Evolutionary conservation across 1,140 invertebrate genomes (phyloP).

Genomic region (Rhagoletis pomonella): DNA sequence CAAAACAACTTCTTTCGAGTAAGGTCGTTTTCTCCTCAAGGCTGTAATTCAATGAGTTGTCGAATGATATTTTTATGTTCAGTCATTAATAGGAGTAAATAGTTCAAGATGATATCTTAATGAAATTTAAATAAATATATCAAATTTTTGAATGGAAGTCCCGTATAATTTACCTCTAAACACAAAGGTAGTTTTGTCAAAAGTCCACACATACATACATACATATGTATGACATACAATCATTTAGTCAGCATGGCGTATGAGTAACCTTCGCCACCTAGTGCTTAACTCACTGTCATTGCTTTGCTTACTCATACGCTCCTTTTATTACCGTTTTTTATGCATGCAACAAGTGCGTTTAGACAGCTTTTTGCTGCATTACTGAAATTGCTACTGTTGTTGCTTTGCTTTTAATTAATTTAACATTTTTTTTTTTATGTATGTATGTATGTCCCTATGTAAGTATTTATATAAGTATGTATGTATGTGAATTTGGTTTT

Average conservation of each 20-base stretch:
- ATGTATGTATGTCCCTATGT: not conserved
- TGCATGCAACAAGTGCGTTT: conserved; percentile 14
- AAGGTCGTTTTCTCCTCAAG: too few species aligned
- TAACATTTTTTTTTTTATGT: not conserved
- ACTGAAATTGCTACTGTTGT: not conserved
- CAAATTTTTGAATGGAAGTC: too few species aligned
- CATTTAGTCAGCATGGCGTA: not conserved
- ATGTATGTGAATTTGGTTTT: not conserved
- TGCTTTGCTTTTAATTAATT: not conserved
- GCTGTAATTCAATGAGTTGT: too few species aligned
- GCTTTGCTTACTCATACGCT: not conserved
- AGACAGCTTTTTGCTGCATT: conserved; percentile 32
- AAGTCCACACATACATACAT: too few species aligned
- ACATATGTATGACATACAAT: too few species aligned
- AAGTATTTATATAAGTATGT: not conserved
- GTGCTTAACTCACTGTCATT: not conserved
- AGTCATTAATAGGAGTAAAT: too few species aligned
- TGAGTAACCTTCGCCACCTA: not conserved
- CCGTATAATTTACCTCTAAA: too few species aligned
- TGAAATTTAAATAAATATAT: too few species aligned
- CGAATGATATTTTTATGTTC: too few species aligned
- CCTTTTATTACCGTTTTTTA: not conserved
- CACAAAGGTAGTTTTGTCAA: too few species aligned
- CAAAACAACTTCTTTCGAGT: too few species aligned
- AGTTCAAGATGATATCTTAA: too few species aligned